Percentiles rank a stretch among this genome's conserved stretches.
Conservation (phyloP, 1,140 invertebrate genomes). For the Popillia japonica region DNA sequence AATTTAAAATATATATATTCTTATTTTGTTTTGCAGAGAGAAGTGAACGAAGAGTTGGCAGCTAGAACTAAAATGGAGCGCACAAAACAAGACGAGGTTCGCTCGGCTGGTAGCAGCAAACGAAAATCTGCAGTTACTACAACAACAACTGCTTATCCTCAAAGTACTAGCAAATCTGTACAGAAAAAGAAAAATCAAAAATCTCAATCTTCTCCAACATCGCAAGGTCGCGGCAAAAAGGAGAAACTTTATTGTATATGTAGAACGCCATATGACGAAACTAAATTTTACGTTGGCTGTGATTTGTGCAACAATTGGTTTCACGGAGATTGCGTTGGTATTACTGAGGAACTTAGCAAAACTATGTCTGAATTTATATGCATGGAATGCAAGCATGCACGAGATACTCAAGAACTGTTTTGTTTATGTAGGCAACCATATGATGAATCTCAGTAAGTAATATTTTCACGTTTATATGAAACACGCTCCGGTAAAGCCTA, state of each 20-base stretch:
- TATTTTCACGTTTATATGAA: not conserved
- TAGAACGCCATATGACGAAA: constrained; percentile 93
- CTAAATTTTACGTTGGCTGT: constrained; percentile 97
- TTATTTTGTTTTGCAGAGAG: constrained; percentile 64
- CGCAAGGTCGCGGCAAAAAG: constrained; percentile 64
- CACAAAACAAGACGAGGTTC: constrained; percentile 75
- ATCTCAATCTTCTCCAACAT: constrained; percentile 27
- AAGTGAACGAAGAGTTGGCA: constrained; percentile 74
- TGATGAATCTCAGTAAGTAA: constrained; percentile 93
- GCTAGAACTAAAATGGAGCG: constrained; percentile 73
- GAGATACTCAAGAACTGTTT: constrained; percentile 91
- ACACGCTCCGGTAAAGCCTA: constrained; percentile 17
- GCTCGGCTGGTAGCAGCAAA: constrained; percentile 64
- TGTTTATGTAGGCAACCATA: constrained; percentile 96
- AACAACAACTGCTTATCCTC: constrained; percentile 6
- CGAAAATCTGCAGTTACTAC: constrained; percentile 65
- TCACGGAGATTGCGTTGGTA: constrained; percentile 95
- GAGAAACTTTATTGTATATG: constrained; percentile 94
- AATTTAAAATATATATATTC: not conserved
- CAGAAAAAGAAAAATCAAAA: constrained; percentile 35
- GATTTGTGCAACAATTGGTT: constrained; percentile 98
- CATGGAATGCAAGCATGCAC: constrained; percentile 83
- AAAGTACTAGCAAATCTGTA: constrained; percentile 43
- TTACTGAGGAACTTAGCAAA: constrained; percentile 93
- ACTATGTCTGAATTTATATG: constrained; percentile 90